These are phyloP conservation scores for Abrostola tripartita DNA, from an alignment of 2,888 invertebrate genomes.

Conservation along the genomic window DNA sequence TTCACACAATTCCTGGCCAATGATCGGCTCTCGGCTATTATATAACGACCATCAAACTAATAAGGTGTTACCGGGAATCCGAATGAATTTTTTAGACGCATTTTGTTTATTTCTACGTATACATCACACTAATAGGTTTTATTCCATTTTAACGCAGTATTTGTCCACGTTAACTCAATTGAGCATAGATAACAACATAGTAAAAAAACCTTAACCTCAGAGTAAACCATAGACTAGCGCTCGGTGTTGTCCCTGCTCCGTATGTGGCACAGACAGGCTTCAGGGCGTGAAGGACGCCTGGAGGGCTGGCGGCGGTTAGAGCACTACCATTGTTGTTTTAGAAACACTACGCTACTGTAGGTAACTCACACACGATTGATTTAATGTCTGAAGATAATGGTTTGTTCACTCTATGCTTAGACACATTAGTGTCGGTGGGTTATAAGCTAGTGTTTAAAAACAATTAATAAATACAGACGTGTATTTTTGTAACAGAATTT, in stretches of 20 bases:
- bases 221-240: slow-evolving; percentile 11
- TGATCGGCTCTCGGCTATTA: too few relatives aligned
- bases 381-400: not conserved
- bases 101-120: too few relatives aligned
- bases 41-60: too few relatives aligned
- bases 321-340: slow-evolving; percentile 36
- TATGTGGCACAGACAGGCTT: slow-evolving; percentile 36
- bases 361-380: slow-evolving; percentile 23
- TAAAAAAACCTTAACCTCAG: slow-evolving; percentile 8
- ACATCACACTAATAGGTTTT: too few relatives aligned
- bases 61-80: too few relatives aligned
- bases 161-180: slow-evolving; percentile 3
- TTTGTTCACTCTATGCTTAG: too few relatives aligned
- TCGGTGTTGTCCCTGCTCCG: slow-evolving; percentile 21
- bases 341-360: slow-evolving; percentile 8
- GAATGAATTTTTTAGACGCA: too few relatives aligned
- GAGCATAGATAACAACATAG: not conserved
- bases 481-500: too few relatives aligned
- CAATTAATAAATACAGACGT: too few relatives aligned
- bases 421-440: too few relatives aligned
- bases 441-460: too few relatives aligned
- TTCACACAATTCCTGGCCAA: too few relatives aligned
- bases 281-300: slow-evolving; percentile 36
- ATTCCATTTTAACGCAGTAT: not conserved
- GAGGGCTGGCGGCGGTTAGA: slow-evolving; percentile 6